Percentiles rank a stretch among this genome's conserved stretches.
Evolutionary conservation across 2,888 invertebrate genomes (phyloP).

Genomic region (Drosophila suboccidentalis): DNA sequence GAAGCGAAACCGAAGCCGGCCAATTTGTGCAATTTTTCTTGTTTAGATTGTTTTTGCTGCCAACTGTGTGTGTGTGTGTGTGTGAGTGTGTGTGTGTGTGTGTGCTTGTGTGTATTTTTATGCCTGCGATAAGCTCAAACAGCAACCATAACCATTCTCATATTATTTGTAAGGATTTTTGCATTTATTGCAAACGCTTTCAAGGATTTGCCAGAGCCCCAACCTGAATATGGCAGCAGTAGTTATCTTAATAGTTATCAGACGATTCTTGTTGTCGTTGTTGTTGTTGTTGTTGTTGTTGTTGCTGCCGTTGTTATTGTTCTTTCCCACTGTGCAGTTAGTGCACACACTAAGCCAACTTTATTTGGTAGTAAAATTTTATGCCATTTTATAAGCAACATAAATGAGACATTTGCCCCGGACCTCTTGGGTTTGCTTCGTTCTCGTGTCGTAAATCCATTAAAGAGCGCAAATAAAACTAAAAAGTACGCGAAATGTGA

Average conservation of each 20-base stretch:
- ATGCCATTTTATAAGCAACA: constrained; percentile 66
- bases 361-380: constrained; percentile 71
- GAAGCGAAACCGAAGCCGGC: constrained; percentile 69
- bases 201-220: constrained; percentile 67
- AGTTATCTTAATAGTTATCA: constrained; percentile 80
- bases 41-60: constrained; percentile 73
- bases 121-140: constrained; percentile 77
- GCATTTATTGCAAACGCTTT: constrained; percentile 78
- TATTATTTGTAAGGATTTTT: constrained; percentile 83
- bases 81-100: constrained; percentile 32
- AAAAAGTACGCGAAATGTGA: constrained; percentile 45
- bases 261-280: constrained; percentile 59
- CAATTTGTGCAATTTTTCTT: constrained; percentile 79
- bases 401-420: constrained; percentile 74
- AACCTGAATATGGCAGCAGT: constrained; percentile 60
- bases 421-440: constrained; percentile 7
- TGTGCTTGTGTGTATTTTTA: constrained; percentile 60
- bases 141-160: constrained; percentile 75
- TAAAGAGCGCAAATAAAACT: constrained; percentile 50
- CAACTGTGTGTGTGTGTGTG: constrained; percentile 32
- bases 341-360: constrained; percentile 56
- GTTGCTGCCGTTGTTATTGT: constrained; percentile 24
- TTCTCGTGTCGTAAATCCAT: constrained; percentile 66
- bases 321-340: constrained; percentile 44
- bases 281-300: constrained; percentile 27